phyloP scores from a whole-genome alignment of 1,140 invertebrate genomes.

The Leptinotarsa lineolata region DNA sequence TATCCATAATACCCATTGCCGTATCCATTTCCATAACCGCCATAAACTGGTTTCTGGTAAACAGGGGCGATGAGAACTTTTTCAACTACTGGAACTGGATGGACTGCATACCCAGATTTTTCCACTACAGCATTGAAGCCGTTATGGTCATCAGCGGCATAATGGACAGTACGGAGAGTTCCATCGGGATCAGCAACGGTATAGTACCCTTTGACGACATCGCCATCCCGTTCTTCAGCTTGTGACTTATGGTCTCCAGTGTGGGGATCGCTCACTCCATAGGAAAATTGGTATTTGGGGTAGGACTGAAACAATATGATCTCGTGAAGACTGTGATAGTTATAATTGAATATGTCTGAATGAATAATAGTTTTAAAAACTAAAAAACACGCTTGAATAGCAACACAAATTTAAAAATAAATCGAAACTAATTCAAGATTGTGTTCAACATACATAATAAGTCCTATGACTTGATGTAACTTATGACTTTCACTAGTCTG shows the following conservation, averaged over 20 bases:
- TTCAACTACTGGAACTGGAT: constrained; percentile 24
- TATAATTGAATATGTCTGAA: too few species aligned
- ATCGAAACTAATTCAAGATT: too few species aligned
- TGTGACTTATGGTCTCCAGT: constrained; percentile 72
- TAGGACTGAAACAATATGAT: constrained; percentile 52
- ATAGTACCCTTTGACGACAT: constrained; percentile 57
- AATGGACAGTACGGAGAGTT: constrained; percentile 62
- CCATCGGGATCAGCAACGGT: constrained; percentile 50
- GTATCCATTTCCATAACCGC: background rate
- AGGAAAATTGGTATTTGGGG: constrained; percentile 73
- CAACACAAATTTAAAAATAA: too few species aligned
- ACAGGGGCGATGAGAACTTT: background rate
- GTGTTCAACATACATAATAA: too few species aligned
- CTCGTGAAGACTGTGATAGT: too few species aligned
- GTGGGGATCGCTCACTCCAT: constrained; percentile 70
- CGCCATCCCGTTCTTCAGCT: constrained; percentile 58
- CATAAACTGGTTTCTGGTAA: constrained; percentile 1
- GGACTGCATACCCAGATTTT: constrained; percentile 37
- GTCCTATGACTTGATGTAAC: too few species aligned
- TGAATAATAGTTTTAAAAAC: too few species aligned
- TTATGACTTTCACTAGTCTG: too few species aligned
- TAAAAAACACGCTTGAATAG: too few species aligned
- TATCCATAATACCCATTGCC: background rate
- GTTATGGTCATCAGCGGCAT: constrained; percentile 61
- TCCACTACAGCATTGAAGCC: constrained; percentile 47